Evolutionary conservation across 2,113 vertebrate genomes (phyloP).

Genomic region (Collichthys lucidus): DNA sequence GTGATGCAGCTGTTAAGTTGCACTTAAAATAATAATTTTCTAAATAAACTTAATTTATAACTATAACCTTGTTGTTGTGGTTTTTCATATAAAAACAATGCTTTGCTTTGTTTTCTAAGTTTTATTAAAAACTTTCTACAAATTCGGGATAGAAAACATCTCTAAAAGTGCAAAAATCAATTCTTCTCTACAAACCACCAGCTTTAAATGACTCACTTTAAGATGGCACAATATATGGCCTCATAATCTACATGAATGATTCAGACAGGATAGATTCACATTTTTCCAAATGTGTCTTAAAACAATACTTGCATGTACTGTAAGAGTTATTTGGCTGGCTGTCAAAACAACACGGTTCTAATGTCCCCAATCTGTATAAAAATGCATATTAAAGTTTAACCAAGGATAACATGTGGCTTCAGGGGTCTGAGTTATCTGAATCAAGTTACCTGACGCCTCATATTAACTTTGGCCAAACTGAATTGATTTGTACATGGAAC

Average conservation of each 20-base stretch:
- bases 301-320: not conserved
- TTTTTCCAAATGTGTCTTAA: not conserved
- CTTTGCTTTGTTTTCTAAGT: constrained; percentile 14
- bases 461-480: too few relatives aligned
- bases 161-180: constrained; percentile 35
- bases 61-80: constrained; percentile 54
- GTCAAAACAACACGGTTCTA: not conserved
- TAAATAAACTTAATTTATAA: constrained; percentile 87
- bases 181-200: constrained; percentile 9
- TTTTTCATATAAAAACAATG: constrained; percentile 50
- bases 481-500: too few relatives aligned
- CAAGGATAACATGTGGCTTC: too few relatives aligned
- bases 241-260: not conserved
- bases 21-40: constrained; percentile 77
- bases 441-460: too few relatives aligned
- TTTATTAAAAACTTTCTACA: constrained; percentile 47
- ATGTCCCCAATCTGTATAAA: not conserved
- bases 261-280: not conserved
- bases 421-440: too few relatives aligned
- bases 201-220: constrained; percentile 7
- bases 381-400: not conserved
- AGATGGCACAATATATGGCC: constrained; percentile 16
- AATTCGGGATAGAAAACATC: constrained; percentile 45
- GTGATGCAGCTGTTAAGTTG: constrained; percentile 66
- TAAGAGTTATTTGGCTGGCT: not conserved